Evolutionary conservation across 2,113 vertebrate species (phyloP).

Genomic region (Otolemur garnettii): DNA sequence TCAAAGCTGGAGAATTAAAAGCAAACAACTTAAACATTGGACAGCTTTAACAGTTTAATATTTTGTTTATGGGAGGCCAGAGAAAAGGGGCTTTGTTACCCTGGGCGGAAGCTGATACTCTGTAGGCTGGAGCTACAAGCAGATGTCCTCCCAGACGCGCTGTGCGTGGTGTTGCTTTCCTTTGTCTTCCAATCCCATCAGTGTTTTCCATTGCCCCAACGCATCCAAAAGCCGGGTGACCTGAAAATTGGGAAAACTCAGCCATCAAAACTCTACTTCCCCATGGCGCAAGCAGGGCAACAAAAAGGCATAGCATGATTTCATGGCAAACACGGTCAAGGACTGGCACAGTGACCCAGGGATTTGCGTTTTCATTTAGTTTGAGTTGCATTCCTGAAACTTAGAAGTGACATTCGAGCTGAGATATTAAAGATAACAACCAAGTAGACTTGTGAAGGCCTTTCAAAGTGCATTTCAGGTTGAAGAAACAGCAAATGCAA

Average conservation of each 20-base stretch:
- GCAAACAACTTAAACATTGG: background rate
- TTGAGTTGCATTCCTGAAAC: background rate
- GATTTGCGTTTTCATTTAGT: background rate
- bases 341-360: background rate
- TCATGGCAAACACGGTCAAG: background rate
- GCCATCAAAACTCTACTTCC: background rate
- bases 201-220: background rate
- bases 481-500: background rate
- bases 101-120: background rate
- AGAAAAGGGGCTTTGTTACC: background rate
- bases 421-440: background rate
- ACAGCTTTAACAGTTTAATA: background rate
- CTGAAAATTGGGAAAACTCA: background rate
- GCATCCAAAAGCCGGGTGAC: background rate
- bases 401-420: background rate
- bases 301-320: background rate
- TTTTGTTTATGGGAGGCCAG: background rate
- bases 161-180: fast-evolving
- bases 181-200: background rate
- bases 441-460: background rate
- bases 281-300: too few species aligned
- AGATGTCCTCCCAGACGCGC: background rate
- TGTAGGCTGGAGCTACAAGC: background rate
- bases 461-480: background rate
- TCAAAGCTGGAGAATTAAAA: background rate